phyloP scores from a whole-genome alignment of 1,140 invertebrate genomes.

The Lepidotrigona ventralis region DNA sequence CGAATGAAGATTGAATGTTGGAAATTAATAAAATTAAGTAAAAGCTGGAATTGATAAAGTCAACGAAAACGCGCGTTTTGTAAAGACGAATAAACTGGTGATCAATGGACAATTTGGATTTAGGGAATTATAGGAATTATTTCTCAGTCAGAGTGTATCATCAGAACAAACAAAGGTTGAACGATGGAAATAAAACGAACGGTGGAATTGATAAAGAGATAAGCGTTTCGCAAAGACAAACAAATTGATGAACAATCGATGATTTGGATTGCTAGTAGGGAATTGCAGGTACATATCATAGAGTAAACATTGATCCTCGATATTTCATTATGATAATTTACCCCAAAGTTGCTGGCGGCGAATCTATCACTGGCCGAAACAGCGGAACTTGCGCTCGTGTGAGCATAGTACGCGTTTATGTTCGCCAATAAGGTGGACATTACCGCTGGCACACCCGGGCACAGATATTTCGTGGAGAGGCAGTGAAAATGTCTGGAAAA shows the following conservation, averaged over 20 bases:
- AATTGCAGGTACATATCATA: conserved; percentile 60
- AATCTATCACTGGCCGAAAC: conserved; percentile 99
- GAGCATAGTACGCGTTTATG: conserved; percentile 99
- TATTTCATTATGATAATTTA: conserved; percentile 79
- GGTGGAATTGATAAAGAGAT: conserved; percentile 41
- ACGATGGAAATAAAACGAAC: neutral
- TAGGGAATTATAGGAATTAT: conserved; percentile 67
- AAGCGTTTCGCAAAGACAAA: conserved; percentile 6
- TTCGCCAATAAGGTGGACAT: conserved; percentile 99
- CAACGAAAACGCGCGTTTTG: neutral
- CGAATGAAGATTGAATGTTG: too few relatives aligned
- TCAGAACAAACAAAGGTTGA: neutral
- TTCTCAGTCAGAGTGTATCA: neutral
- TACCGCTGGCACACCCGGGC: conserved; percentile 98
- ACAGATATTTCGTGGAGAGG: conserved; percentile 99
- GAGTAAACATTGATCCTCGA: neutral
- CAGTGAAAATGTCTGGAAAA: conserved; percentile 97
- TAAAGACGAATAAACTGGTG: neutral
- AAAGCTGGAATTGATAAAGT: conserved; percentile 44
- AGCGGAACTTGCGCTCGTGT: conserved; percentile 98
- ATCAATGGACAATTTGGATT: too few relatives aligned
- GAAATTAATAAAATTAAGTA: too few relatives aligned
- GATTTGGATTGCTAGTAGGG: conserved; percentile 48
- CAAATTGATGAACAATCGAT: neutral
- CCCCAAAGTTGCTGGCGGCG: conserved; percentile 99